Percentiles rank a stretch among this genome's conserved stretches.
These are phyloP conservation scores for Cantharis rufa DNA, from an alignment of 2,888 invertebrate genomes.

Conservation along the genomic window DNA sequence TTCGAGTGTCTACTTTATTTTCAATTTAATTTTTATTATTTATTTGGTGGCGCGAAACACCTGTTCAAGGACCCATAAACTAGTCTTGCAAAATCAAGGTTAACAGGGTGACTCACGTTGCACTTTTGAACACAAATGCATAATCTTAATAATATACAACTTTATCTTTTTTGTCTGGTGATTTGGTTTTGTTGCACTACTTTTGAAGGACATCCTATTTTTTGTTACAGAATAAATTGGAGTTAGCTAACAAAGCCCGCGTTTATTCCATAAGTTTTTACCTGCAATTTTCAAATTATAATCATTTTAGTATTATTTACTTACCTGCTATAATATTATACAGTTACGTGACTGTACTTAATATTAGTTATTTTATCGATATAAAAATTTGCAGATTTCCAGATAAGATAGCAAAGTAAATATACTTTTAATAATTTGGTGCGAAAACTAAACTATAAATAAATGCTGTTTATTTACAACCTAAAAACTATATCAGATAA, in stretches of 20 bases:
- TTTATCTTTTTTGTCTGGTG: neutral
- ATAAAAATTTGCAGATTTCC: neutral
- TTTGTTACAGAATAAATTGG: neutral
- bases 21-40: neutral
- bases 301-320: neutral
- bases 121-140: constrained; percentile 21
- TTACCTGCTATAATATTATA: neutral
- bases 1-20: neutral
- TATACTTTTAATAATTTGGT: neutral
- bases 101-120: constrained; percentile 20
- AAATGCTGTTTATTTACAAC: neutral
- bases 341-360: neutral
- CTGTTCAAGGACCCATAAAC: constrained; percentile 8
- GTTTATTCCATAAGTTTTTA: neutral
- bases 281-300: neutral
- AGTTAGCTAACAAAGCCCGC: neutral
- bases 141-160: neutral
- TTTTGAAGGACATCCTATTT: neutral
- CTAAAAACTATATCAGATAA: neutral
- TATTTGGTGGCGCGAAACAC: constrained; percentile 11
- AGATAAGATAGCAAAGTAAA: neutral
- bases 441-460: neutral
- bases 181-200: neutral
- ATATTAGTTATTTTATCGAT: neutral
- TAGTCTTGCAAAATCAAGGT: constrained; percentile 22